Conservation (phyloP, 2,113 vertebrate genomes). For the Hoplias malabaricus region DNA sequence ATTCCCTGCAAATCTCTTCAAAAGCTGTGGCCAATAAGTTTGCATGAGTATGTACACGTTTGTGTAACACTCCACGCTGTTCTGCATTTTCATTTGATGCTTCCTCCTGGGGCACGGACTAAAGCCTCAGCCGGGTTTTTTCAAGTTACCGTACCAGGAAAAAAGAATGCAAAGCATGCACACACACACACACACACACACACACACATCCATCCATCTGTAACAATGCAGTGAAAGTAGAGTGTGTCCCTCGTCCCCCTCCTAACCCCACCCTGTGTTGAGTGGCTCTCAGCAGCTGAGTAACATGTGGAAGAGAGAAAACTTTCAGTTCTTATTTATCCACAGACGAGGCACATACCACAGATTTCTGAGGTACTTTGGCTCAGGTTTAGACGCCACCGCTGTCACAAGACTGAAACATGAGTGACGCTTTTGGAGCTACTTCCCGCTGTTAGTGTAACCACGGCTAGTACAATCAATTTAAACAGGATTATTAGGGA, state of each 20-base stretch:
- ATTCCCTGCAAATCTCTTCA: background rate
- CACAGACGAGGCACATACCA: background rate
- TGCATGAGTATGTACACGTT: background rate
- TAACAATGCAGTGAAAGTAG: too few relatives aligned
- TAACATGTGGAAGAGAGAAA: background rate
- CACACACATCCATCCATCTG: too few relatives aligned
- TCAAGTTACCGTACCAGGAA: too few relatives aligned
- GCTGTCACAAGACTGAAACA: conserved; percentile 29
- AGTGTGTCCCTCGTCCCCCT: too few relatives aligned
- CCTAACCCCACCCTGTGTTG: background rate
- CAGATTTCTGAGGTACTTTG: conserved; percentile 16
- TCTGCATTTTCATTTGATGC: background rate
- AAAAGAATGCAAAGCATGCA: too few relatives aligned
- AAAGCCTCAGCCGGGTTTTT: background rate
- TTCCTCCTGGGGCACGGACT: background rate
- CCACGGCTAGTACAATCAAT: too few relatives aligned
- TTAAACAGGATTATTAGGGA: too few relatives aligned
- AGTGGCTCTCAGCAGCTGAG: background rate
- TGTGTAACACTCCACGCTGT: background rate
- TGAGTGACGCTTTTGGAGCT: conserved; percentile 10
- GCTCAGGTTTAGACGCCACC: background rate
- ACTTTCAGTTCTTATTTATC: conserved; percentile 42
- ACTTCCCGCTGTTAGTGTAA: background rate
- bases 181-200: too few relatives aligned
- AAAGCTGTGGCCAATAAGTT: background rate